Base-by-base conservation (phyloP, 2,797 vertebrate species). In the Syngnathus acus region DNA sequence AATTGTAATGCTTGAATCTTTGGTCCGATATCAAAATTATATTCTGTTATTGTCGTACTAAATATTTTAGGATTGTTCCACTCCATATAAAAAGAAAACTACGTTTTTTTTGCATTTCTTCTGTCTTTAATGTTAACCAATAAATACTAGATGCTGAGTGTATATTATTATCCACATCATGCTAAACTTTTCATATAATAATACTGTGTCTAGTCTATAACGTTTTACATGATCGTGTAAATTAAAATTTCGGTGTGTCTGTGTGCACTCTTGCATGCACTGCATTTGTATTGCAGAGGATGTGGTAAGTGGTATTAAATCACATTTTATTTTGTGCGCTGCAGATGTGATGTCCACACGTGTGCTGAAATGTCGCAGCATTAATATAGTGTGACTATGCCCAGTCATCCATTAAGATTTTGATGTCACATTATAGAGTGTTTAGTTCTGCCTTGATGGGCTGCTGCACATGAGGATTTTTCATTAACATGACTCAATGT, bases 321-420 rank as follows among this genome's bases (percentile, higher is more conserved):
- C 76, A 73, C 64, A 69, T 82, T 83, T 81, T 65, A 66, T 78
- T 84, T 79, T 83, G 76, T 72, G 74, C 67, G 68, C 76, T 68
- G 71, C 72, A 72, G 76, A 77, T 67, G 83, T 67, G 82, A 81
- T 83, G 80, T 84, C 81, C 78, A 65, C 51, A 65, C 68, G 19
- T 39, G 32, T 74, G 80, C 84, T 80, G 85, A 86, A 90, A 89
- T 87, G 88, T 85, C 76, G 80, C 79, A 68, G 82, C 85, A 88
- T 80, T 89, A 87, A 89, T 87, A 88, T 79, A 81, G 77, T 87
- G 80, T 86, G 86, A 89, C 86, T 85, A 82, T 73, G 65, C 69
- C 72, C 85, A 88, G 78, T 86, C 80, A 74, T 78, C 77, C 86
- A 84, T 87, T 85, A 82, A 85, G 72, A 62, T 73, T 84, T 85